A percentile compares a stretch with the other conserved stretches of the same genome.
Conservation (phyloP, 1,140 invertebrate species). For the Pseudomyrmex flavicornis region DNA sequence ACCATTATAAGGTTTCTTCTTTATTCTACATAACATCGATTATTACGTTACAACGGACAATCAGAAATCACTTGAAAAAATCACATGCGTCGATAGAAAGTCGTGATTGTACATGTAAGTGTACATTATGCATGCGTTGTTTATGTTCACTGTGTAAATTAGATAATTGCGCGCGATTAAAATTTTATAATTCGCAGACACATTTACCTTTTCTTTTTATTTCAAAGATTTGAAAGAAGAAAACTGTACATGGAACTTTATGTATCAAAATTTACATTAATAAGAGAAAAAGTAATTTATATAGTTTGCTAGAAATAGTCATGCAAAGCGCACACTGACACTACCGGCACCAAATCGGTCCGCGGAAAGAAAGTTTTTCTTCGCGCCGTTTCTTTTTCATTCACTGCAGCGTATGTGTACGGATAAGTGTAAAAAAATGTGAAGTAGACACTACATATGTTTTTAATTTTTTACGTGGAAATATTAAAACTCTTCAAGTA, state of each 20-base stretch:
- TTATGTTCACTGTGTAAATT: constrained; percentile 19
- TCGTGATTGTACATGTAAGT: background rate
- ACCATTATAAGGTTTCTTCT: no score
- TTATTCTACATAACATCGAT: constrained; percentile 7
- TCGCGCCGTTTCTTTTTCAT: no score
- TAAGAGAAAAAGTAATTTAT: constrained; percentile 16
- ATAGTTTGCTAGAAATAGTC: constrained; percentile 32
- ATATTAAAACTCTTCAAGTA: background rate
- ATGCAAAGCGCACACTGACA: constrained; percentile 29
- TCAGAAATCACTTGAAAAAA: constrained; percentile 1
- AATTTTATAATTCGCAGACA: constrained; percentile 13
- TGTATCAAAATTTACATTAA: background rate
- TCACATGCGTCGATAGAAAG: constrained; percentile 17
- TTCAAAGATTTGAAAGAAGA: constrained; percentile 6
- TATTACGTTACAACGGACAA: constrained; percentile 15
- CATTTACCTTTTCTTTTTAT: constrained; percentile 9
- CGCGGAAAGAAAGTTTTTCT: no score
- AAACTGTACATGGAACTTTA: constrained; percentile 10
- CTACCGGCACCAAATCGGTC: no score
- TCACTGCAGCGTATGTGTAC: constrained; percentile 6
- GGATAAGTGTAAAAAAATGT: constrained; percentile 3
- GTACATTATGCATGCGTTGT: background rate
- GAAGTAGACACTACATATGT: constrained; percentile 37
- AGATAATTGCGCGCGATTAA: constrained; percentile 3
- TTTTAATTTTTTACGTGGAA: background rate